A percentile compares a stretch with the other conserved stretches of the same genome.
phyloP scores from a whole-genome alignment of 2,113 vertebrate species.

The Pycnonotus jocosus region DNA sequence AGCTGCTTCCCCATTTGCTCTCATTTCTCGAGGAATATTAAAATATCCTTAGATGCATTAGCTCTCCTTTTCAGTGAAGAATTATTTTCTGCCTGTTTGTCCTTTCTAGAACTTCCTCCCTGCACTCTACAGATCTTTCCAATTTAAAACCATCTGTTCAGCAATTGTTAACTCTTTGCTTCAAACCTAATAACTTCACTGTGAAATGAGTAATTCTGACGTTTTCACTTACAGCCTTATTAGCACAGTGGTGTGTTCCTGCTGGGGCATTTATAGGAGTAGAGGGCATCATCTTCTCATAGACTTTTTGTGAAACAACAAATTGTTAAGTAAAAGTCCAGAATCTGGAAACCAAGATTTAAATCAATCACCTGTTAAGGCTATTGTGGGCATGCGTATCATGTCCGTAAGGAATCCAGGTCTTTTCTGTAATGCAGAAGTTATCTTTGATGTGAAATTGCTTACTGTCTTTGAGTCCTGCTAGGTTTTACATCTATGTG shows the following conservation, averaged over 20 bases:
- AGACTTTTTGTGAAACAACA: conserved; percentile 2
- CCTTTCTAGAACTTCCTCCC: not conserved
- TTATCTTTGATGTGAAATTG: not conserved
- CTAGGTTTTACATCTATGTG: not conserved
- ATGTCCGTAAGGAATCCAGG: not conserved
- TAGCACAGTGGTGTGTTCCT: not conserved
- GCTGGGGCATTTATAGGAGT: not conserved
- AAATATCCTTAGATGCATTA: not conserved
- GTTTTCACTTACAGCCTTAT: not conserved
- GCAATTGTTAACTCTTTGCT: not conserved
- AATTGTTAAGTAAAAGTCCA: conserved; percentile 26
- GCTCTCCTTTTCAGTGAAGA: not conserved
- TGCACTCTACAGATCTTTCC: not conserved
- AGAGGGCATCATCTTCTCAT: not conserved
- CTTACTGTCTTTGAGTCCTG: not conserved
- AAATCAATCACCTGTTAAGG: conserved; percentile 23
- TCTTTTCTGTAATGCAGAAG: not conserved
- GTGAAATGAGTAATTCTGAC: not conserved
- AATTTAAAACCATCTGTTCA: conserved; percentile 32
- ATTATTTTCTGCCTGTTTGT: conserved; percentile 2
- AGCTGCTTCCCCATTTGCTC: not conserved
- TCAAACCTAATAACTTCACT: not conserved
- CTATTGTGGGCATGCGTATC: not conserved
- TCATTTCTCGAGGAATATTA: not conserved
- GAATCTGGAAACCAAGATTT: conserved; percentile 28